Evolutionary conservation across 2,888 invertebrate genomes (phyloP).

Genomic region (Tribolium freemani): DNA sequence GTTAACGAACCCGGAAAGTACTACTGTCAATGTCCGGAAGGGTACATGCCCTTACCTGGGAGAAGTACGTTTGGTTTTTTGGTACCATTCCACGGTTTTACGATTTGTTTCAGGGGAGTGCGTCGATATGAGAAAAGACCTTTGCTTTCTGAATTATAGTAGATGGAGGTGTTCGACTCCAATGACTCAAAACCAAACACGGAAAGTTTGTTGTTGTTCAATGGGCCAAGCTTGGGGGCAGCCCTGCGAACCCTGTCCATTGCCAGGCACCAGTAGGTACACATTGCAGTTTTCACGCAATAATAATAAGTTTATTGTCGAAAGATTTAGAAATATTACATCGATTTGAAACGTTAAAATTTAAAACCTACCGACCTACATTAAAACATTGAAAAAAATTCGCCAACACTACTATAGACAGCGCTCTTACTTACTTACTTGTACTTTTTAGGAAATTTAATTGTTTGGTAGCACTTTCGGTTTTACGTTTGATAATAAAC

Average conservation of each 20-base stretch:
- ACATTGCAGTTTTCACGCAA: constrained; percentile 47
- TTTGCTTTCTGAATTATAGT: constrained; percentile 81
- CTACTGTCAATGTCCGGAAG: constrained; percentile 86
- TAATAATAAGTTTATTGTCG: not conserved
- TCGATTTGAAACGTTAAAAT: not conserved
- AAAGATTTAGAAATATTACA: too few relatives aligned
- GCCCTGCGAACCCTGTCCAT: constrained; percentile 84
- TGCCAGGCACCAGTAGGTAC: constrained; percentile 74
- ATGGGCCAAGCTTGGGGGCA: constrained; percentile 89
- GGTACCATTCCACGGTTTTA: not conserved
- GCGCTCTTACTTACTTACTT: too few relatives aligned
- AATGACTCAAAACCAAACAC: constrained; percentile 82
- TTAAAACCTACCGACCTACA: not conserved
- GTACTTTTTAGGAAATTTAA: too few relatives aligned
- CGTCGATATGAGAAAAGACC: constrained; percentile 86
- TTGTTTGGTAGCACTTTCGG: too few relatives aligned
- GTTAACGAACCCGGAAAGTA: constrained; percentile 88
- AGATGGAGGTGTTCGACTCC: constrained; percentile 78
- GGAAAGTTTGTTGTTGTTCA: constrained; percentile 87
- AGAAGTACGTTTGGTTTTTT: constrained; percentile 71
- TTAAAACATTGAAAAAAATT: not conserved
- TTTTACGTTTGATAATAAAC: too few relatives aligned
- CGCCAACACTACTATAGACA: not conserved
- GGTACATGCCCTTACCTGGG: constrained; percentile 85
- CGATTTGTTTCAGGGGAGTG: constrained; percentile 78